Percentiles rank a stretch among this genome's conserved stretches.
phyloP scores from a whole-genome alignment of 1,140 invertebrate species.

The Ctenoplectra terminalis region DNA sequence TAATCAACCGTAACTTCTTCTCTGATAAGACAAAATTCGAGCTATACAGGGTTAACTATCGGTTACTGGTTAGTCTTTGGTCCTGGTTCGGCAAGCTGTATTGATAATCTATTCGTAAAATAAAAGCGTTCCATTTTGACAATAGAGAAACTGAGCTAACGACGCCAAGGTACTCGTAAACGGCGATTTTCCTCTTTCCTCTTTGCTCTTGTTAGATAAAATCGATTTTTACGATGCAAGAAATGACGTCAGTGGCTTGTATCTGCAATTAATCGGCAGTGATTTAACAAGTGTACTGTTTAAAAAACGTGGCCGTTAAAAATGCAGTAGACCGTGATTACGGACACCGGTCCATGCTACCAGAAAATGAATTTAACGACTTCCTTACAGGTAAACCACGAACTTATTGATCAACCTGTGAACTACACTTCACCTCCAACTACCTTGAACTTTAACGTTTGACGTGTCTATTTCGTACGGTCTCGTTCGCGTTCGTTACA shows the following conservation, averaged over 20 bases:
- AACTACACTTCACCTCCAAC: conserved; percentile 55
- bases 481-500: conserved; percentile 64
- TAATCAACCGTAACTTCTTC: no score
- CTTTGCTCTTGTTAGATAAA: background rate
- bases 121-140: no score
- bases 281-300: background rate
- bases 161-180: background rate
- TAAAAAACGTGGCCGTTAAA: background rate
- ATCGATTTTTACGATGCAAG: background rate
- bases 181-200: background rate
- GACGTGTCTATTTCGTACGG: conserved; percentile 62
- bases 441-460: conserved; percentile 74
- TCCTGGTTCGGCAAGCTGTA: no score
- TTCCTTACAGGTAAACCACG: conserved; percentile 52
- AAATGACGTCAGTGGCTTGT: no score
- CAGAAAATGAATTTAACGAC: conserved; percentile 45
- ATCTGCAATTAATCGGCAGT: background rate
- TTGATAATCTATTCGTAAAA: no score
- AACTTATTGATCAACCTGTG: conserved; percentile 63
- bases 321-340: conserved; percentile 12
- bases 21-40: no score
- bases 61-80: no score
- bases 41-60: no score
- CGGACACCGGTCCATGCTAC: conserved; percentile 22
- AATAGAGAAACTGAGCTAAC: no score